Evolutionary conservation across 2,888 invertebrate genomes (phyloP).

Genomic region (Calameuta idolon): DNA sequence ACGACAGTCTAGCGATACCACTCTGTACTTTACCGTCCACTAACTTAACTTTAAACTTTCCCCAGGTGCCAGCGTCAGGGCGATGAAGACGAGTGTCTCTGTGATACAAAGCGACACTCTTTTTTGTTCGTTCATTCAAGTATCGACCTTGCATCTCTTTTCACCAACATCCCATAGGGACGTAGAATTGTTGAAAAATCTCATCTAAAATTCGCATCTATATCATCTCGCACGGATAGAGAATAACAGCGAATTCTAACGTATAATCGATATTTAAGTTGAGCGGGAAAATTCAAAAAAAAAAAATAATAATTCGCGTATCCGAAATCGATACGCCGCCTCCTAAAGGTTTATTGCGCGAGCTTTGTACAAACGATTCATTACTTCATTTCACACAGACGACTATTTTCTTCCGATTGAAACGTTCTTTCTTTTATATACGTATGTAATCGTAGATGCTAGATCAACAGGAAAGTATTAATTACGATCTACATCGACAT

Average conservation of each 20-base stretch:
- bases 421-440: background rate
- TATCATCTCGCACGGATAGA: background rate
- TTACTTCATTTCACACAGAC: background rate
- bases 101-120: constrained; percentile 3
- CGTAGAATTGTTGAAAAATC: background rate
- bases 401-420: background rate
- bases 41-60: constrained; percentile 43
- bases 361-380: background rate
- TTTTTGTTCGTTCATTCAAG: background rate
- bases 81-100: background rate
- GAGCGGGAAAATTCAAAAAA: constrained; percentile 1
- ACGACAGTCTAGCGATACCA: constrained; percentile 77
- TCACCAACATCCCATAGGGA: background rate
- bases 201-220: background rate
- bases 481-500: background rate
- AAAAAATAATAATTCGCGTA: background rate
- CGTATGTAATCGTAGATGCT: background rate
- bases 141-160: background rate
- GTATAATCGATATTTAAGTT: constrained; percentile 10
- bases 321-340: background rate
- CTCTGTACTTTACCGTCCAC: constrained; percentile 60
- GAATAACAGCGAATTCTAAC: background rate
- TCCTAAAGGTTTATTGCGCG: background rate
- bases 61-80: constrained; percentile 9
- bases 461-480: background rate